phyloP scores from a whole-genome alignment of 1,140 invertebrate species.

The Sitobion miscanthi region DNA sequence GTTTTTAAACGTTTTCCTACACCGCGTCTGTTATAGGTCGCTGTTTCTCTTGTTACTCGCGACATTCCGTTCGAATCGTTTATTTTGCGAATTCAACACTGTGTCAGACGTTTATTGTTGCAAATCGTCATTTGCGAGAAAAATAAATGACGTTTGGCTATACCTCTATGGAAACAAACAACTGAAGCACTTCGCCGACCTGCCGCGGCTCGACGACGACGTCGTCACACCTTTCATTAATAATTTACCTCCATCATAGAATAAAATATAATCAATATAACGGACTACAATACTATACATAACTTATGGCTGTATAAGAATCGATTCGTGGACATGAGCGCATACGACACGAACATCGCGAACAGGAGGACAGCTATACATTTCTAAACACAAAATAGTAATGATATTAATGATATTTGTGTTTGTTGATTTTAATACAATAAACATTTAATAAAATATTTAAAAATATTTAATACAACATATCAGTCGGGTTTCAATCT shows the following conservation, averaged over 20 bases:
- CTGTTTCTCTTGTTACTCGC: not conserved
- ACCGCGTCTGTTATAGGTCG: not conserved
- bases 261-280: conserved; percentile 9
- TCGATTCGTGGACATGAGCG: too few relatives aligned
- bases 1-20: not conserved
- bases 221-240: not conserved
- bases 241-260: not conserved
- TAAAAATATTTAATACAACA: not conserved
- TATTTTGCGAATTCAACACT: not conserved
- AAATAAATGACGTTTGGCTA: not conserved
- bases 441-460: not conserved
- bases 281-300: not conserved
- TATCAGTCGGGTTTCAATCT: not conserved
- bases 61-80: not conserved
- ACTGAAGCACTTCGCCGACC: not conserved
- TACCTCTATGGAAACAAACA: not conserved
- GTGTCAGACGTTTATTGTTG: not conserved
- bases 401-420: not conserved
- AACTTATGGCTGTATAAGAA: not conserved
- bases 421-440: not conserved
- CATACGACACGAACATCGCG: not conserved
- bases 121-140: not conserved
- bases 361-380: not conserved
- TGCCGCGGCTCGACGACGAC: not conserved
- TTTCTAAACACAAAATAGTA: not conserved